These are phyloP conservation scores for Psix sp. DNA, from an alignment of 1,140 invertebrate species.

Conservation along the genomic window DNA sequence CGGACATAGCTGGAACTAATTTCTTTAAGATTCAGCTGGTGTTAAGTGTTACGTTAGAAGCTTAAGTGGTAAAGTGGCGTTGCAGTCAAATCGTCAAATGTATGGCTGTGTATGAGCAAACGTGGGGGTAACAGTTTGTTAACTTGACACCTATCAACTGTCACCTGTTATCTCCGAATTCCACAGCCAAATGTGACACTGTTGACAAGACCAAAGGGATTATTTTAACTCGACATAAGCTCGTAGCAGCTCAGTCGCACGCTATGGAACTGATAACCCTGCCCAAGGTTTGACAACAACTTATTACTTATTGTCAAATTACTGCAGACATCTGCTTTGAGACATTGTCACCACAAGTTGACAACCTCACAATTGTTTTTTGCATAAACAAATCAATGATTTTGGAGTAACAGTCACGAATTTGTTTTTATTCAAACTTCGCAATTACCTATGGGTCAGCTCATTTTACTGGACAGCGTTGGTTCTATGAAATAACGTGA, in stretches of 20 bases:
- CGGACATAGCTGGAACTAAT: background rate
- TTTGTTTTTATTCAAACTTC: no score
- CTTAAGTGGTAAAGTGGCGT: slow-evolving; percentile 22
- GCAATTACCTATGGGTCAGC: no score
- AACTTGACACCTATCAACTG: slow-evolving; percentile 25
- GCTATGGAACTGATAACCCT: slow-evolving; percentile 47
- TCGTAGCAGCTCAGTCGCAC: slow-evolving; percentile 18
- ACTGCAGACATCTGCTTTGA: background rate
- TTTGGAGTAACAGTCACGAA: no score
- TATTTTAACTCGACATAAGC: slow-evolving; percentile 14
- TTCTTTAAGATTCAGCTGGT: slow-evolving; percentile 5
- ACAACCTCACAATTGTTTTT: no score
- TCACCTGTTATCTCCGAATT: slow-evolving; percentile 22
- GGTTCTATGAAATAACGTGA: no score
- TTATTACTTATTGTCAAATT: background rate
- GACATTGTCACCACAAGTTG: background rate
- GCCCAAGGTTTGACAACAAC: slow-evolving; percentile 42
- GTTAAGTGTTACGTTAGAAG: no score
- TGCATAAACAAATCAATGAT: no score
- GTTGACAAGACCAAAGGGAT: slow-evolving; percentile 34
- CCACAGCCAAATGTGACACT: slow-evolving; percentile 33
- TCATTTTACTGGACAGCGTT: no score
- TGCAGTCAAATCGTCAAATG: slow-evolving; percentile 27
- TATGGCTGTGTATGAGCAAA: slow-evolving; percentile 19
- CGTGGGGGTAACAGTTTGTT: slow-evolving; percentile 24